These are phyloP conservation scores for Psix sp. DNA, from an alignment of 1,140 invertebrate genomes.

Conservation along the genomic window DNA sequence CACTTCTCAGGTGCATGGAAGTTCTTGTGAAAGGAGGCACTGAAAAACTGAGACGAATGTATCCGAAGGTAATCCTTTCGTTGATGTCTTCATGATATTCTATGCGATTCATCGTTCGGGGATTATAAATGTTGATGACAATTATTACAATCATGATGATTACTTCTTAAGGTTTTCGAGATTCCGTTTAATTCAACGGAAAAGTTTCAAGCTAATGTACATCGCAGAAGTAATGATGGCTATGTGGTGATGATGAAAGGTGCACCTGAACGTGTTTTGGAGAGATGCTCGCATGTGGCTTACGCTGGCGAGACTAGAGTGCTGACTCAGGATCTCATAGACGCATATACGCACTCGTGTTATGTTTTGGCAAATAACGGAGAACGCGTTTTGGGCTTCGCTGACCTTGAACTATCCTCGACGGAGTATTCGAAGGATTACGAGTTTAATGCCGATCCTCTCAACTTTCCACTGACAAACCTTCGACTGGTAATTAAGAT, in stretches of 20 bases:
- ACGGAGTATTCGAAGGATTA: slow-evolving; percentile 74
- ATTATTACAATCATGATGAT: too few species aligned
- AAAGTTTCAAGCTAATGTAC: slow-evolving; percentile 77
- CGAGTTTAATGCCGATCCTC: slow-evolving; percentile 80
- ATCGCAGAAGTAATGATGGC: slow-evolving; percentile 57
- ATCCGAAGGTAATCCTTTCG: slow-evolving; percentile 81
- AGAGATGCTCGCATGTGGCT: slow-evolving; percentile 85
- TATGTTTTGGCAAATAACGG: slow-evolving; percentile 85
- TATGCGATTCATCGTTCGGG: background rate
- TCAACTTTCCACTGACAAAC: slow-evolving; percentile 84
- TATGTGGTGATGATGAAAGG: slow-evolving; percentile 90
- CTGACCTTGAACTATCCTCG: slow-evolving; percentile 80
- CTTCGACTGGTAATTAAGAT: slow-evolving; percentile 80
- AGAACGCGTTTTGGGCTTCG: slow-evolving; percentile 87
- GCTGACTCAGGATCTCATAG: slow-evolving; percentile 45
- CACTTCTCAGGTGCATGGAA: slow-evolving; percentile 88
- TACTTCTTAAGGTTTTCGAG: slow-evolving; percentile 50
- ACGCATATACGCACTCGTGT: slow-evolving; percentile 81
- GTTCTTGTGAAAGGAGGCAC: slow-evolving; percentile 81
- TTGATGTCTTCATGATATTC: background rate
- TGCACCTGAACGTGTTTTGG: slow-evolving; percentile 90
- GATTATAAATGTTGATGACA: too few species aligned
- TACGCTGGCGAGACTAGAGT: slow-evolving; percentile 70
- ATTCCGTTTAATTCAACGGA: slow-evolving; percentile 77
- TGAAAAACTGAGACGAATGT: slow-evolving; percentile 79